phyloP scores from a whole-genome alignment of 2,113 vertebrate genomes.

The Centropristis striata region DNA sequence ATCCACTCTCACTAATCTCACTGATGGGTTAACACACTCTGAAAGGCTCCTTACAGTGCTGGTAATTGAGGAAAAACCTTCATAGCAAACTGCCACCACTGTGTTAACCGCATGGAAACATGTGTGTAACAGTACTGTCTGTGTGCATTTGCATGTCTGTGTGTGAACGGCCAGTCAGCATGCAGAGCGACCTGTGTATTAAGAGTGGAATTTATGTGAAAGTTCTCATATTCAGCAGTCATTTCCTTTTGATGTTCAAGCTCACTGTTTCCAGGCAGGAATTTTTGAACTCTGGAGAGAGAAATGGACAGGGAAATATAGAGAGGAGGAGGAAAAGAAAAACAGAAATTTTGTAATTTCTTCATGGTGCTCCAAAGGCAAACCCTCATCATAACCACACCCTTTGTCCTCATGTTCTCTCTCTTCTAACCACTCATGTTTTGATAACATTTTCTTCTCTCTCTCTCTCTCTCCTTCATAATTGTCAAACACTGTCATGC shows the following conservation, averaged over 20 bases:
- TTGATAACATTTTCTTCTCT: background rate
- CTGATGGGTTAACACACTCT: slow-evolving; percentile 23
- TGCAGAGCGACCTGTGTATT: slow-evolving; percentile 51
- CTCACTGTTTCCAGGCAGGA: slow-evolving; percentile 81
- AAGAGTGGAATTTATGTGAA: slow-evolving; percentile 76
- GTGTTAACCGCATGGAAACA: slow-evolving; percentile 53
- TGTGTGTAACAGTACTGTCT: slow-evolving; percentile 27
- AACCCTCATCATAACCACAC: slow-evolving; percentile 24
- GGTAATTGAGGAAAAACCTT: slow-evolving; percentile 56
- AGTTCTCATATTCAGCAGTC: slow-evolving; percentile 64
- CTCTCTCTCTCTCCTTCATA: background rate
- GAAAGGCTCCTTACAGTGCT: slow-evolving; percentile 45
- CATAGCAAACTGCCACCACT: slow-evolving; percentile 37
- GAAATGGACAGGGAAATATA: slow-evolving; percentile 16
- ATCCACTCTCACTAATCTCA: slow-evolving; percentile 28
- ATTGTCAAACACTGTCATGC: background rate
- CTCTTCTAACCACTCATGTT: background rate
- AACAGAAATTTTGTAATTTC: slow-evolving; percentile 55
- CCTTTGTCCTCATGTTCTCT: slow-evolving; percentile 19
- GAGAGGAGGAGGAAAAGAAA: slow-evolving; percentile 35
- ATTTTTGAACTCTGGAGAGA: slow-evolving; percentile 41
- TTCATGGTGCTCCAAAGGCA: slow-evolving; percentile 8
- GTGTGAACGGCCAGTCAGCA: slow-evolving; percentile 27
- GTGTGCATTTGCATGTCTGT: slow-evolving; percentile 35
- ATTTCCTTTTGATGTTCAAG: slow-evolving; percentile 81